Evolutionary conservation across 2,113 vertebrate genomes (phyloP).

Genomic region (Raja brachyura): DNA sequence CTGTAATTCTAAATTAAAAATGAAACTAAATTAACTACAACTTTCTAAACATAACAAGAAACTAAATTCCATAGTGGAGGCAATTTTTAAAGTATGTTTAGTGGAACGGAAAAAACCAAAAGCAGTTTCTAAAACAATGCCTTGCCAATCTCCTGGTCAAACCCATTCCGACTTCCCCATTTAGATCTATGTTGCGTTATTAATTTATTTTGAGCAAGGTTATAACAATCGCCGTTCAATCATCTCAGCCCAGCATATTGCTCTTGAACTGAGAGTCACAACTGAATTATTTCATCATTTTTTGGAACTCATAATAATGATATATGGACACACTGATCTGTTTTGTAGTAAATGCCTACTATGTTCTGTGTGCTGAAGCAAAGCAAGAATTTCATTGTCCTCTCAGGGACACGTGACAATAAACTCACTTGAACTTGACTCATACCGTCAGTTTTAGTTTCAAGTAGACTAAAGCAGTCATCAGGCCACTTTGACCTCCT

Average conservation of each 20-base stretch:
- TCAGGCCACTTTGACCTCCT: not conserved
- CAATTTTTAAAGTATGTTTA: not conserved
- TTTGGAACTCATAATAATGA: no score
- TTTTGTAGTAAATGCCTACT: no score
- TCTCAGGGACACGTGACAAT: no score
- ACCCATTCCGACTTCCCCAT: not conserved
- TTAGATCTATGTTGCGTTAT: not conserved
- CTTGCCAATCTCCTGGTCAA: not conserved
- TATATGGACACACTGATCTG: no score
- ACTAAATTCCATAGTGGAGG: not conserved
- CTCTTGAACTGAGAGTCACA: no score
- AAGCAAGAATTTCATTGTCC: no score
- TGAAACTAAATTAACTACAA: not conserved
- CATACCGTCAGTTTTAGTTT: not conserved
- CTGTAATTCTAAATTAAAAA: no score
- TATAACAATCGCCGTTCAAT: not conserved
- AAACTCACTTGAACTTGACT: no score
- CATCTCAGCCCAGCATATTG: not conserved
- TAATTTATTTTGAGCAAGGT: not conserved
- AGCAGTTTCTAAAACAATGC: not conserved
- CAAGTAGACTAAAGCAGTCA: not conserved
- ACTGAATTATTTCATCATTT: not conserved
- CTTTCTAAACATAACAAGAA: not conserved
- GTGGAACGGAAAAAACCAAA: not conserved
- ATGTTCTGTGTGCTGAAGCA: no score